These are phyloP conservation scores for Xyliphius kryptos DNA, from an alignment of 2,113 vertebrate species.

Conservation along the genomic window DNA sequence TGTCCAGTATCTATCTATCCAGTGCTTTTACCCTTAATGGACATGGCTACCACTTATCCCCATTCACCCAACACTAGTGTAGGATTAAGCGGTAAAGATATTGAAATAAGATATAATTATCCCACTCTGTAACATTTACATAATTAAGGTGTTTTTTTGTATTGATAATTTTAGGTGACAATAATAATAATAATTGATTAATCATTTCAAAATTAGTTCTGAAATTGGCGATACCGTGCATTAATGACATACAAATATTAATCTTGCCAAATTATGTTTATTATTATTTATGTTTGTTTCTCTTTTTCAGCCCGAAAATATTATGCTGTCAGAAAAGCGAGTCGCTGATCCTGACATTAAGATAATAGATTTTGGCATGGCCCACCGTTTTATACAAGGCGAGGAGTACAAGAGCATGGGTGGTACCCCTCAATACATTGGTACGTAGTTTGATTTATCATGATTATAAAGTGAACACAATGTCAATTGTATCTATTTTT, in stretches of 20 bases:
- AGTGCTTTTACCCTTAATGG: no score
- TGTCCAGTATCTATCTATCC: no score
- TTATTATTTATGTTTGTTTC: neutral
- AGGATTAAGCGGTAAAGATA: no score
- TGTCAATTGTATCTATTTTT: neutral
- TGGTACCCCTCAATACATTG: constrained; percentile 80
- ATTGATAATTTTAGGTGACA: no score
- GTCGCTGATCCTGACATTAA: constrained; percentile 59
- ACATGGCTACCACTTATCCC: no score
- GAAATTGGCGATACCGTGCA: no score
- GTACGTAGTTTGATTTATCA: constrained; percentile 47
- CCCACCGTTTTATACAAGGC: constrained; percentile 58
- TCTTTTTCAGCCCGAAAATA: constrained; percentile 68
- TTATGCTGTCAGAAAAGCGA: constrained; percentile 66
- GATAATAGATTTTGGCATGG: constrained; percentile 72
- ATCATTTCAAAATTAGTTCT: neutral
- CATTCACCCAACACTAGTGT: no score
- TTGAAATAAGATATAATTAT: no score
- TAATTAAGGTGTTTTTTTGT: no score
- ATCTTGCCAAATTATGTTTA: no score
- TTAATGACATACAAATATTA: no score
- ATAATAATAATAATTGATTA: neutral
- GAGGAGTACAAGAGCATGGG: constrained; percentile 62
- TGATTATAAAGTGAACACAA: neutral
- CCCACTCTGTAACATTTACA: no score